Conservation (phyloP, 2,888 invertebrate genomes). For the Gastracanthus pulcherrimus region DNA sequence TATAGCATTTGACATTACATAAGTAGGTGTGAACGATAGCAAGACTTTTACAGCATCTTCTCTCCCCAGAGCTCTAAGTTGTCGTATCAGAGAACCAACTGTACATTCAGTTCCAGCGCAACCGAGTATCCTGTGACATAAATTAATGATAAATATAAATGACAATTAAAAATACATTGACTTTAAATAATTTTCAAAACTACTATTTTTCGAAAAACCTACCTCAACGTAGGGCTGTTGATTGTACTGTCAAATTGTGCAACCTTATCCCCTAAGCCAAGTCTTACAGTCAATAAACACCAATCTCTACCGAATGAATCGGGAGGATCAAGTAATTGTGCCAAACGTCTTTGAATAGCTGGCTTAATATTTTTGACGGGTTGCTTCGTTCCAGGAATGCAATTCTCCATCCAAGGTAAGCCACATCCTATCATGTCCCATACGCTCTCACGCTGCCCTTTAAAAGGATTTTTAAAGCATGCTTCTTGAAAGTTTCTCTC, state of each 20-base stretch:
- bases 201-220: background rate
- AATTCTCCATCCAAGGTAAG: slow-evolving; percentile 70
- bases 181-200: background rate
- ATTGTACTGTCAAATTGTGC: slow-evolving; percentile 74
- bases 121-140: slow-evolving; percentile 68
- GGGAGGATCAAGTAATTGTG: slow-evolving; percentile 85
- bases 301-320: slow-evolving; percentile 87
- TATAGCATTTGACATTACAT: slow-evolving; percentile 68
- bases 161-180: background rate
- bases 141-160: background rate
- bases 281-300: slow-evolving; percentile 85
- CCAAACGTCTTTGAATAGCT: slow-evolving; percentile 81
- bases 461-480: slow-evolving; percentile 73
- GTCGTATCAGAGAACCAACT: slow-evolving; percentile 70
- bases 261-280: slow-evolving; percentile 81
- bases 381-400: slow-evolving; percentile 73
- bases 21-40: slow-evolving; percentile 72
- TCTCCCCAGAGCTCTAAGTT: slow-evolving; percentile 73
- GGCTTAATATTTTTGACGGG: slow-evolving; percentile 81
- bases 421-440: slow-evolving; percentile 75
- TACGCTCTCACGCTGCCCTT: slow-evolving; percentile 72
- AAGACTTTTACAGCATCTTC: slow-evolving; percentile 74
- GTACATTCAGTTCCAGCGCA: slow-evolving; percentile 73
- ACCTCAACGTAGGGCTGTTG: slow-evolving; percentile 74
- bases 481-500: slow-evolving; percentile 73